These are phyloP conservation scores for Caranx ignobilis DNA, from an alignment of 2,113 vertebrate species.

Conservation along the genomic window DNA sequence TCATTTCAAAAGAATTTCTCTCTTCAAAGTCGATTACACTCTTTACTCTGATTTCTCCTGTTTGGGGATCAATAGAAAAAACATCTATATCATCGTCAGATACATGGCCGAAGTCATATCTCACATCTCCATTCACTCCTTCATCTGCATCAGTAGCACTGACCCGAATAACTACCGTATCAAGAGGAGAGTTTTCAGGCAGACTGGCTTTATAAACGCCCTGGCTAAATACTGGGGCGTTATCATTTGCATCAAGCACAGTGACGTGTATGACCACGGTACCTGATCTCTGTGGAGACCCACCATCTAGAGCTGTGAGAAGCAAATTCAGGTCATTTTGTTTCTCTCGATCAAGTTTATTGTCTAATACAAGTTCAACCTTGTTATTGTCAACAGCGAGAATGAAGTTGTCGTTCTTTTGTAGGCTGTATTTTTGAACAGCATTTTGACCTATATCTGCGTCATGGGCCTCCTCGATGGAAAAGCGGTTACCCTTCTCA, in stretches of 20 bases:
- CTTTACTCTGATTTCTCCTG: background rate
- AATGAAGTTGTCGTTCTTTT: constrained; percentile 69
- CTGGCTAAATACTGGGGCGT: constrained; percentile 70
- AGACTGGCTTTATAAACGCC: constrained; percentile 68
- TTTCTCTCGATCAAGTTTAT: constrained; percentile 63
- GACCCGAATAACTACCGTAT: constrained; percentile 69
- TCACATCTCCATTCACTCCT: constrained; percentile 78
- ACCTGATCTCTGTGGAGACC: constrained; percentile 72
- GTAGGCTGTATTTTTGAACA: constrained; percentile 74
- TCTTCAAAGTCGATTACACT: constrained; percentile 29
- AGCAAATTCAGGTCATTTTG: constrained; percentile 34
- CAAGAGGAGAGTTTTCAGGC: constrained; percentile 61
- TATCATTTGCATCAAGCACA: constrained; percentile 81
- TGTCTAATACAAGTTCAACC: constrained; percentile 61
- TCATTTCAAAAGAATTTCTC: constrained; percentile 71
- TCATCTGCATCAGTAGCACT: constrained; percentile 85
- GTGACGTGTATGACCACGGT: constrained; percentile 64
- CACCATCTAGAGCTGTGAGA: constrained; percentile 68
- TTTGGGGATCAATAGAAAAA: constrained; percentile 50
- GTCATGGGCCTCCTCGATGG: constrained; percentile 81
- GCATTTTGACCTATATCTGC: constrained; percentile 82
- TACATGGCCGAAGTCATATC: constrained; percentile 79
- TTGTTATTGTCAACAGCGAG: constrained; percentile 58
- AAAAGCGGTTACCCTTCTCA: constrained; percentile 36
- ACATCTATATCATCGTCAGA: constrained; percentile 60